Evolutionary conservation across 2,888 invertebrate species (phyloP), one percentile per base, ranked within the genome.

Genomic region (Abrostola tripartita): DNA sequence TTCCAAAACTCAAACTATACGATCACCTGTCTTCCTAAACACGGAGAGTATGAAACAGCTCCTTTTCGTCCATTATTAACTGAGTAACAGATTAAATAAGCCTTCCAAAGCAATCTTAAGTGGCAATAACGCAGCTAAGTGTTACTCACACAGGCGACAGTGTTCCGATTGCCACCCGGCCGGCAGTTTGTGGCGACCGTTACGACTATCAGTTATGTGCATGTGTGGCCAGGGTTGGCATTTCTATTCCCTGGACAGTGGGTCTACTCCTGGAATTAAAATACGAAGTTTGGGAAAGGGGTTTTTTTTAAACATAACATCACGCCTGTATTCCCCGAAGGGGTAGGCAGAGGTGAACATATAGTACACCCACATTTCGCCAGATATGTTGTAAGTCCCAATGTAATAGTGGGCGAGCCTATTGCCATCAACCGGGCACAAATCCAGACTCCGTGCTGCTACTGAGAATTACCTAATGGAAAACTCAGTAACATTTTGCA

Each of bases 81-180:
- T 56, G 60, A 55, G 60, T 57, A 68, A 65, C 64, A 71, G 63
- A 78, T 64, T 71, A 78, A 37, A 61, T 61, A 61, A 61, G 57
- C 69, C 54, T 52, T 47, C 56, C 24, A n/a, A 36, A 52, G 71
- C 65, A 65, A 75, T 76, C 78, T 76, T 75, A 76, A 76, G 78
- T 72, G 76, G 76, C 76, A 37, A 78, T 76, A 78, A 78, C 61
- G 42, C 6, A 14, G 40, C 53, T 71, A 78, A 76, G 76, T 72
- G 61, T 52, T 8, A 12, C 37, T 47, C 14, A 47, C 44, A 24
- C 44, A 47, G 44, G 61, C 66, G 54, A 64, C 61, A 38, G 35
- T 42, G 54, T 49, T 61, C 44, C 64, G 38, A 58, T 58, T 75
- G 69, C 71, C 69, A 47, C 53, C 65, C 54, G 44, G 50, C 60